Evolutionary conservation across 2,113 vertebrate genomes (phyloP), one percentile per base, ranked within the genome.

Genomic region (Oreamnos americanus): DNA sequence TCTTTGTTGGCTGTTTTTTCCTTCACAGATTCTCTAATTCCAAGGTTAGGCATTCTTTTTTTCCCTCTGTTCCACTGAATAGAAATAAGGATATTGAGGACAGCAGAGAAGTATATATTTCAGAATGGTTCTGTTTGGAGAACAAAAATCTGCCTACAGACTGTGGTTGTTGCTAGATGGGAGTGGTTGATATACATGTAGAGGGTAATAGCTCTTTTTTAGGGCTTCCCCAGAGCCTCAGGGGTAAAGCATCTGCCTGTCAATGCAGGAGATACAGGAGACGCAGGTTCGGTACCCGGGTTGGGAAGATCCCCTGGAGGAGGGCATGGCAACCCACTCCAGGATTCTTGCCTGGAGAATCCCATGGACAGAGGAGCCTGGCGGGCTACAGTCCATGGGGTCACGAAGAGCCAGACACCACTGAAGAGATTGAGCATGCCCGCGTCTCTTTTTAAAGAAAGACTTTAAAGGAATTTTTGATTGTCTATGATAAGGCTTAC

Each of bases 71-170:
- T 84, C 30, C 57, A 74, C 0, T 67, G n/a, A 89, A 53, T 71
- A 28, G 84, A 97, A 94, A 74, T 90, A 88, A 96, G 36, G 25
- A 58, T 13, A 6, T 3, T 23, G 10, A 11, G 53, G 43, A 55
- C 9, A 60, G 23, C 14, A 96, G 60, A 96, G 28, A 87, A 86
- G 51, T 67, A 91, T 87, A 87, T 76, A 87, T 60, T 94, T 87
- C 91, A 96, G 79, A 82, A 92, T 58, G 21, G 7, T 74, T 92
- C 86, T 91, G 47, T 82, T 57, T 58, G 21, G 26, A 45, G 10
- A 87, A 95, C n/a, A 92, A 91, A 95, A 87, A 81, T 81, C 64
- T 97, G 86, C 30, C 82, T 60, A 79, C 6, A 26, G 14, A 58
- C 51, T 55, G 62, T 49, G 30, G 10, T 23, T 74, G 25, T 95